These are phyloP conservation scores for Caenorhabditis sp. DNA, from an alignment of 2,888 invertebrate genomes.

Conservation along the genomic window DNA sequence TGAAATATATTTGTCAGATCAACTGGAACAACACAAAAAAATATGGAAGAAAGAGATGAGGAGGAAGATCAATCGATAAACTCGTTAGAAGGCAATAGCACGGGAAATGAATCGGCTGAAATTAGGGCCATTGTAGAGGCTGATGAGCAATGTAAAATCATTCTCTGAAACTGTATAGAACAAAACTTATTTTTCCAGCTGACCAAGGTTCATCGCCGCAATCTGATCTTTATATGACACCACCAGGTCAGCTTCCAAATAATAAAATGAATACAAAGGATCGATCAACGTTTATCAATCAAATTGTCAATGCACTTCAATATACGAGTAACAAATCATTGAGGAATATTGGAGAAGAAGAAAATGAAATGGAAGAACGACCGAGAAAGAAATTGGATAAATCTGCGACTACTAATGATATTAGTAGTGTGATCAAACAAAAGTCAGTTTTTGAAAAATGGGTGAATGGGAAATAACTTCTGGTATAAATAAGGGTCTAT, in stretches of 20 bases:
- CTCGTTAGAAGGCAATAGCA: conserved; percentile 28
- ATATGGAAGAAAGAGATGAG: neutral
- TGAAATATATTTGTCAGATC: conserved; percentile 9
- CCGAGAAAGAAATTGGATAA: conserved; percentile 33
- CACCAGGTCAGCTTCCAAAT: conserved; percentile 21
- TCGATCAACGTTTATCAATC: conserved; percentile 51
- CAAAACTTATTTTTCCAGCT: conserved; percentile 12
- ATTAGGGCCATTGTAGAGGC: conserved; percentile 42
- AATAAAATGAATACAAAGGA: conserved; percentile 50
- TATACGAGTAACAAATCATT: conserved; percentile 41
- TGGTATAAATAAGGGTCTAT: no score
- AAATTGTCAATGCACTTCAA: conserved; percentile 46
- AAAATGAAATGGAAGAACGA: conserved; percentile 15
- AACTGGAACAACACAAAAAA: conserved; percentile 29
- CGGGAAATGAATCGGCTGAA: conserved; percentile 43
- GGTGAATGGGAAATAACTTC: no score
- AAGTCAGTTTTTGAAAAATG: conserved; percentile 9
- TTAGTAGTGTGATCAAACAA: conserved; percentile 36
- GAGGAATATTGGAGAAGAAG: conserved; percentile 4
- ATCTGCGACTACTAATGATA: conserved; percentile 45
- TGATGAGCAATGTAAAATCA: conserved; percentile 36
- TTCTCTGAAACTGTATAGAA: neutral
- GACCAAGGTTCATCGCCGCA: conserved; percentile 35
- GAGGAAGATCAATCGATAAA: conserved; percentile 15
- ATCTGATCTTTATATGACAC: conserved; percentile 39